Evolutionary conservation across 2,797 vertebrate genomes (phyloP).

Genomic region (Psittacula echo): DNA sequence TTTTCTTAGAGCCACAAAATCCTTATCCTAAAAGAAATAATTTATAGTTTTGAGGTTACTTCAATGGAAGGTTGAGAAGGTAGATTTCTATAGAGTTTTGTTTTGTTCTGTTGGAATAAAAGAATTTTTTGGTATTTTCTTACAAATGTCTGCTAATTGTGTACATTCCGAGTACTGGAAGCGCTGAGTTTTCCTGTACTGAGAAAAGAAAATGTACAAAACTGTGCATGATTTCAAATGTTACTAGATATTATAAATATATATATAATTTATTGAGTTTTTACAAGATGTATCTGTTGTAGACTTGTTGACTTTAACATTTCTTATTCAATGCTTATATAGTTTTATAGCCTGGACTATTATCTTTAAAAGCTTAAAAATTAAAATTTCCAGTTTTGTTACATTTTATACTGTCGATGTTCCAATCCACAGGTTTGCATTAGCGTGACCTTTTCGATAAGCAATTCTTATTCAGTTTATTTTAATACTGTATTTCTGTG

Average conservation of each 20-base stretch:
- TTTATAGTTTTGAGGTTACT: constrained; percentile 78
- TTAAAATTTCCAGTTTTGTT: constrained; percentile 67
- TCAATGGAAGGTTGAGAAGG: constrained; percentile 72
- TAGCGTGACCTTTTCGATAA: constrained; percentile 60
- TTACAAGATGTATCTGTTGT: constrained; percentile 84
- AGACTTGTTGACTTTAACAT: constrained; percentile 85
- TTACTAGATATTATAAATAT: constrained; percentile 81
- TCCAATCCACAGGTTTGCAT: constrained; percentile 80
- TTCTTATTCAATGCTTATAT: constrained; percentile 83
- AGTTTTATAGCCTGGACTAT: constrained; percentile 78
- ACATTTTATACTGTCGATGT: constrained; percentile 77
- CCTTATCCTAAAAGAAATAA: constrained; percentile 75
- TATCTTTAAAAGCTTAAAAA: constrained; percentile 76
- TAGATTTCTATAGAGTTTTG: constrained; percentile 79
- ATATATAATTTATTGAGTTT: constrained; percentile 89
- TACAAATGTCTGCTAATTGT: constrained; percentile 79
- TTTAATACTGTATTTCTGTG: constrained; percentile 76
- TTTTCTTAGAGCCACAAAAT: constrained; percentile 71
- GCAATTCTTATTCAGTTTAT: constrained; percentile 64
- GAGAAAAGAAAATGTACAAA: constrained; percentile 72
- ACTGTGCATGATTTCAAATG: constrained; percentile 76
- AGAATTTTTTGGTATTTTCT: constrained; percentile 77
- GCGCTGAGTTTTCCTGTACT: constrained; percentile 65
- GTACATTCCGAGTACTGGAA: constrained; percentile 81
- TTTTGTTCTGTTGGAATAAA: constrained; percentile 76